These are phyloP conservation scores for Sinotaia quadrata DNA, from an alignment of 2,888 invertebrate species.

Conservation along the genomic window DNA sequence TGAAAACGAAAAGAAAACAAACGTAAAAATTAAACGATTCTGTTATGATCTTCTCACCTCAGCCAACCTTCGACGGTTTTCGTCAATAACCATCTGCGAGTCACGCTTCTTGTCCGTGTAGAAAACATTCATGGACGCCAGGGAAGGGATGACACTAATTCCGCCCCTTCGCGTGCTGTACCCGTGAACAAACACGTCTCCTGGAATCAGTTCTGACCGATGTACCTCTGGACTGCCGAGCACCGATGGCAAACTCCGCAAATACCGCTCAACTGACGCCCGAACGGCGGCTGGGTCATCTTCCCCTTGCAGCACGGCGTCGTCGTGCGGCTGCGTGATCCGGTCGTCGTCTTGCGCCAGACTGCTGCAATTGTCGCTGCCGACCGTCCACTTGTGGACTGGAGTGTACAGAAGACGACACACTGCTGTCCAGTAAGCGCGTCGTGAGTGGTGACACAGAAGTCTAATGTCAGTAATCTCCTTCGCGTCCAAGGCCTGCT, in stretches of 20 bases:
- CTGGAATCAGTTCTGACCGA: conserved; percentile 8
- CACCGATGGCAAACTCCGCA: conserved; percentile 17
- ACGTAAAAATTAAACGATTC: no score
- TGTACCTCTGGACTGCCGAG: conserved; percentile 13
- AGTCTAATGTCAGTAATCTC: conserved; percentile 24
- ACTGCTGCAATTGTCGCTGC: conserved; percentile 2
- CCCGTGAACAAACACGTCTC: conserved; percentile 32
- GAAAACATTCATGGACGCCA: conserved; percentile 46
- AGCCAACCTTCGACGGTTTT: conserved; percentile 45
- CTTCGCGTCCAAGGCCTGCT: conserved; percentile 29
- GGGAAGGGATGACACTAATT: conserved; percentile 36
- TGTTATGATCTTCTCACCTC: conserved; percentile 14
- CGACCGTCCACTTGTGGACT: conserved; percentile 30
- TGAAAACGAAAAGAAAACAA: no score
- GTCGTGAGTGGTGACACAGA: conserved; percentile 1
- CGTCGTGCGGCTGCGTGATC: not conserved
- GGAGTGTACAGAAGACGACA: conserved; percentile 29
- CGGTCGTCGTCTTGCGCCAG: not conserved
- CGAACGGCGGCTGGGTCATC: not conserved
- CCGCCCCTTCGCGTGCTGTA: conserved; percentile 48
- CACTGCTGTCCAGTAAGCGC: conserved; percentile 29
- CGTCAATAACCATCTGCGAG: conserved; percentile 41
- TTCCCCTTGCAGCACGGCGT: not conserved
- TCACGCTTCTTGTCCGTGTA: conserved; percentile 45
- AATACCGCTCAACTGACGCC: conserved; percentile 2